Base-by-base conservation (phyloP, 2,113 vertebrate species). In the Heptranchias perlo region DNA sequence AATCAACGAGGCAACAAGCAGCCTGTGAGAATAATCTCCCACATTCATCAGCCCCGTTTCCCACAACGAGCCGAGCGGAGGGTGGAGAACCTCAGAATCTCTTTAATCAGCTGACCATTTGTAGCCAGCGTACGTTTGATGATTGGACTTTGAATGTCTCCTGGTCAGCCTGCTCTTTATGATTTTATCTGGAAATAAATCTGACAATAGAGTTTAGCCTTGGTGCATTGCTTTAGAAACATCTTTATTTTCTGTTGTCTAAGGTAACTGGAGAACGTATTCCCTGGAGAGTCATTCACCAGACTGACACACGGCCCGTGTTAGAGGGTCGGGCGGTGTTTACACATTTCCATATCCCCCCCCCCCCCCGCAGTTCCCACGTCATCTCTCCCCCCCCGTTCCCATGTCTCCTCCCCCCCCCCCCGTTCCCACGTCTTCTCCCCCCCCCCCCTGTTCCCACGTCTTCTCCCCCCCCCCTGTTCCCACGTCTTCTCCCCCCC, bases 111-210 rank as follows among this genome's bases (percentile, higher is more conserved):
- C 54, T 39, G 23, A 62, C 58, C 58, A 21, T 35, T 21, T 61
- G 2, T 62, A 10, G 18, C 58, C 35, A 23, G 89, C 14, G 54
- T 21, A 62, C 4, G 13, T 10, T 10, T 39, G 58, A 62, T 16
- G 5, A 39, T 61, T 62, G 21, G 58, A 44, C 28, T 87, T 13
- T 87, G 6, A 49, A 31, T 82, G 39, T 82, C 4, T 1, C n/a
- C 89, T 64, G 35, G 61, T 61, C 4, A 16, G 23, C 58, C 44
- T 35, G 58, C n/a, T 8, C 18, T 61, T 61, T 61, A n/a, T n/a
- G n/a, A 39, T 93, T 93, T 93, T 93, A 93, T 44, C 16, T 64
- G n/a, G 58, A 93, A 93, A 93, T 93, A 93, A 93, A 93, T 87
- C n/a, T 92, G 54, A 93, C 1, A 64, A 14, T 62, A 23, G 54